Evolutionary conservation across 2,888 invertebrate genomes (phyloP).

Genomic region (Prostheceraeus crozeri): DNA sequence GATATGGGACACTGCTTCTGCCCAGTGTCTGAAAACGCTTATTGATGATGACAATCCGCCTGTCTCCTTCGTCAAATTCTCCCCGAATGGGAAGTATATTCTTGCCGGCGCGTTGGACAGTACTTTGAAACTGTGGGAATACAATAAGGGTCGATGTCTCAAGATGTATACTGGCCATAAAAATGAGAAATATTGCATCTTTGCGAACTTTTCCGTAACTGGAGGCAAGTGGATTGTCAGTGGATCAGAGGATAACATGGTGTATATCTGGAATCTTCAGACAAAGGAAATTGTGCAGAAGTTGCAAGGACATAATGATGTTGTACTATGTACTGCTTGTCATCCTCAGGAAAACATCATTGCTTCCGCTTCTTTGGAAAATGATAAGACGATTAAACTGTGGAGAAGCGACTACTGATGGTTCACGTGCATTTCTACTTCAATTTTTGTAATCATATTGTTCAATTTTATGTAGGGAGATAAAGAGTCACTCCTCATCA

Average conservation of each 20-base stretch:
- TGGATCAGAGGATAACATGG: conserved; percentile 97
- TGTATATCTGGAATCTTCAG: conserved; percentile 98
- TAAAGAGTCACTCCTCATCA: too few relatives aligned
- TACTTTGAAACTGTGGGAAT: conserved; percentile 97
- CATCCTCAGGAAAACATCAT: conserved; percentile 99
- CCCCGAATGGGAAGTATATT: conserved; percentile 98
- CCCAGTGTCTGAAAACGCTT: conserved; percentile 94
- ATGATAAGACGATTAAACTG: conserved; percentile 94
- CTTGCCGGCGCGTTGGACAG: conserved; percentile 88
- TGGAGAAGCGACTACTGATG: conserved; percentile 64
- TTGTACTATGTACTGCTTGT: conserved; percentile 92
- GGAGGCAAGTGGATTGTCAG: conserved; percentile 99
- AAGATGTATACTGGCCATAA: conserved; percentile 97
- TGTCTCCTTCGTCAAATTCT: conserved; percentile 98
- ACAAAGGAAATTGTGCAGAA: conserved; percentile 98
- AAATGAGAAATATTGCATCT: conserved; percentile 98
- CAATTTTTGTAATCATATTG: too few relatives aligned
- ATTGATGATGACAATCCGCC: conserved; percentile 99
- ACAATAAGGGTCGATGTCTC: conserved; percentile 84
- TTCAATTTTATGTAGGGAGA: too few relatives aligned
- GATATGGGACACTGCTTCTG: conserved; percentile 98
- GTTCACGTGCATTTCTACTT: too few relatives aligned
- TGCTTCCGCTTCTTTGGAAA: conserved; percentile 93
- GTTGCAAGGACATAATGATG: conserved; percentile 83
- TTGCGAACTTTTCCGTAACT: conserved; percentile 98